Evolutionary conservation across 92 coral and sea anemone species (phyloP), one percentile per base, ranked within the genome.

Genomic region (Epizoanthus stellaris): DNA sequence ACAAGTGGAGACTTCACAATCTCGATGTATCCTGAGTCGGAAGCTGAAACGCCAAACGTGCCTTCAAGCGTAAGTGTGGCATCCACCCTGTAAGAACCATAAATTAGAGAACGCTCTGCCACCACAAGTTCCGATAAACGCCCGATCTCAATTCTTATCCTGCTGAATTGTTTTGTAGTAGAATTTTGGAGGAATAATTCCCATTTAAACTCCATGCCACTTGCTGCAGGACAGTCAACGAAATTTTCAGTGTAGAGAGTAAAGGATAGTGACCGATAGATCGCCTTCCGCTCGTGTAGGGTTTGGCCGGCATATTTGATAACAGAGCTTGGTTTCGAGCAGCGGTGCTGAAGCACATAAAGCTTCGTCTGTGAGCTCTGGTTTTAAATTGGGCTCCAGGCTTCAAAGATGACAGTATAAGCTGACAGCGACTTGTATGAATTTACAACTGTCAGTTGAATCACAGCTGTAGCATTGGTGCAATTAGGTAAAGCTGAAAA

Each of bases 1-100:
- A 65, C 76, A 17, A 94, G 62, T 2, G 92, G 92, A 6, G 98
- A 90, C 17, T 82, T 83, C 5, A 58, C 66, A 17, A 94, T 80
- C 15, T 87, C 83, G 3, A 94, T 77, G 5, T 49, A 57, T 14
- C 87, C 63, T 14, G 76, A 61, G 20, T 70, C 70, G 2, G 82
- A 1, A 13, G 82, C 21, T 42, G 82, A 77, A 20, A 77, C 43
- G 16, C 82, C 82, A 62, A 60, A 61, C 14, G 82, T 77, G 0
- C 42, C 82, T 4, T 19, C 15, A 3, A 77, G 69, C 7, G 10
- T 61, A 3, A 77, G 71, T 42, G 21, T 61, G 5, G 38, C 59
- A 6, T 19, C 25, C 21, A 77, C 45, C n/a, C 66, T 42, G 58
- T 77, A 77, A 61, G 19, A 12, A 12, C 82, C 71, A 14, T 77